Conservation (phyloP, 2,797 vertebrate genomes). For the Clarias pachynema region DNA sequence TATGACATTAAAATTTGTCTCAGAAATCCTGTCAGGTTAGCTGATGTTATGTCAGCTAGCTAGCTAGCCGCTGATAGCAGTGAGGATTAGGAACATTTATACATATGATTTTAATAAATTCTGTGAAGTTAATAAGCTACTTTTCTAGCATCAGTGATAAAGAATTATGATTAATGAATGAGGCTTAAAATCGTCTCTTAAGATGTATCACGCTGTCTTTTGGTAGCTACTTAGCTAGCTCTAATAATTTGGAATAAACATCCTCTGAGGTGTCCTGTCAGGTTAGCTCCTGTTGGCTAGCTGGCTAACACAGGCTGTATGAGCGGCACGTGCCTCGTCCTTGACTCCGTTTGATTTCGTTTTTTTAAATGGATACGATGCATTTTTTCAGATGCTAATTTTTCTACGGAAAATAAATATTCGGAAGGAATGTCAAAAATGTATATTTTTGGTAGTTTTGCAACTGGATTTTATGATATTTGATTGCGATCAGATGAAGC, state of each 20-base stretch:
- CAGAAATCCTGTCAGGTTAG: not conserved
- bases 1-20: not conserved
- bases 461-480: conserved; percentile 74
- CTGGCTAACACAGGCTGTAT: not conserved
- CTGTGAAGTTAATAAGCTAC: not conserved
- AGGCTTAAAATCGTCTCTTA: not conserved
- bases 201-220: not conserved
- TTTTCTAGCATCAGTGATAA: not conserved
- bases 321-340: not conserved
- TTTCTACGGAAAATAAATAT: conserved; percentile 60
- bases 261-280: not conserved
- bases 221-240: not conserved
- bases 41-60: not conserved
- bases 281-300: not conserved
- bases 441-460: conserved; percentile 91
- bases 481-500: conserved; percentile 73
- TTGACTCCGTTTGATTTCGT: conserved; percentile 55
- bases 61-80: not conserved
- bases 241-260: not conserved
- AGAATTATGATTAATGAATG: not conserved
- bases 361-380: conserved; percentile 58
- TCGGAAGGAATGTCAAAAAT: conserved; percentile 73
- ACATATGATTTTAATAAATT: not conserved
- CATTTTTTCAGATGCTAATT: conserved; percentile 63
- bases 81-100: not conserved